Evolutionary conservation across 2,888 invertebrate species (phyloP), one percentile per base, ranked within the genome.

Genomic region (Cantharis lateralis): DNA sequence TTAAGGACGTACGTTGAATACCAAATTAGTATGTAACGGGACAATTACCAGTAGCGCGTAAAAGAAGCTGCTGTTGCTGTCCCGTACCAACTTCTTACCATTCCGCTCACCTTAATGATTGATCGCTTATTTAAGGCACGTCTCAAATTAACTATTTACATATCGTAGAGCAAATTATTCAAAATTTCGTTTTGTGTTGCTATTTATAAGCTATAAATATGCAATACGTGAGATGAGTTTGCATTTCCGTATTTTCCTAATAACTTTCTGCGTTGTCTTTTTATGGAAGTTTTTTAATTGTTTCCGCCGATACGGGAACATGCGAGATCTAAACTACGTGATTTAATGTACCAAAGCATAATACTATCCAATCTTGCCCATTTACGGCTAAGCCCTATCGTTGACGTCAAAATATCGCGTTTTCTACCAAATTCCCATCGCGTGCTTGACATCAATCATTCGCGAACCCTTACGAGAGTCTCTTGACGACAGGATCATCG

Each of bases 1-100:
- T 73, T 61, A 61, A 61, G 24, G 48, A 68, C 73, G 62, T 24
- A 61, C 20, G 18, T 68, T 73, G 73, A 68, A 73, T 73, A 69
- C 68, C 62, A 73, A 73, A 62, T 69, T 62, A 68, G 16, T 15
- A 64, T 11, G 73, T 73, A 73, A 73, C 73, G 73, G 73, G 62
- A 69, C 73, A 73, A 69, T 69, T 69, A 69, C 69, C 28, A 69
- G 69, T 69, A 69, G 69, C 69, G 16, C 69, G 69, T 48, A 32
- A 69, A 69, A 69, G 69, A 69, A 16, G 69, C 69, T 28, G 26
- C 15, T 16, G 16, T 64, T 15, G 13, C 20, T 64, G 64, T 64
- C 28, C n/a, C 15, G 32, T 69, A 69, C 69, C 15, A 15, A 69
- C 13, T 69, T 13, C 16, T 26, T 20, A 11, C 16, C 11, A 68